phyloP scores from a whole-genome alignment of 1,140 invertebrate genomes.

The Zaprionus vittiger region DNA sequence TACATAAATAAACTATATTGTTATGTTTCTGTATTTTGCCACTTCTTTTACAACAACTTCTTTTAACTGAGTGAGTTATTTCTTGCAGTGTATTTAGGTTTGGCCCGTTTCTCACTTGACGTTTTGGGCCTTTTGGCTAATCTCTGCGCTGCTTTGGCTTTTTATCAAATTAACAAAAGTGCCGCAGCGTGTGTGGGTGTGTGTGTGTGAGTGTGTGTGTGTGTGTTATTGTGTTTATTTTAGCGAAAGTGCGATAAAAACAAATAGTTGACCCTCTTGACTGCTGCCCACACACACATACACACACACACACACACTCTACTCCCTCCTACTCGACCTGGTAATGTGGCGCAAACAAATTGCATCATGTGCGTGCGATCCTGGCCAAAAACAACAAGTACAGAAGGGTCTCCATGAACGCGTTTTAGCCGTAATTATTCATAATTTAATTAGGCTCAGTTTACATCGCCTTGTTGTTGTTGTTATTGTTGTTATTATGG shows the following conservation, averaged over 20 bases:
- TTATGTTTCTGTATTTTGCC: background rate
- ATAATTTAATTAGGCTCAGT: constrained; percentile 84
- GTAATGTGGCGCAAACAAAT: constrained; percentile 76
- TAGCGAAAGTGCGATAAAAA: constrained; percentile 83
- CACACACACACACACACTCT: background rate
- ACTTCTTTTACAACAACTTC: background rate
- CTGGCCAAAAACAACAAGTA: constrained; percentile 38
- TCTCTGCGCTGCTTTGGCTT: constrained; percentile 73
- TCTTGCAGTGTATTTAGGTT: constrained; percentile 41
- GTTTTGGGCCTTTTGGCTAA: constrained; percentile 63
- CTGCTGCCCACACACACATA: constrained; percentile 21
- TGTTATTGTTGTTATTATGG: constrained; percentile 35
- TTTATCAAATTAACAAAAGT: constrained; percentile 84
- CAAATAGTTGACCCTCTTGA: constrained; percentile 66
- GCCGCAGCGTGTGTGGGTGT: constrained; percentile 33
- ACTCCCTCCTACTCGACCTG: background rate
- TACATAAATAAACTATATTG: too few relatives aligned
- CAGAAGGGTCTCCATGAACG: background rate
- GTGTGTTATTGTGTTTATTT: constrained; percentile 67
- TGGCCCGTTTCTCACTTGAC: constrained; percentile 19
- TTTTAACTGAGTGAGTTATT: background rate
- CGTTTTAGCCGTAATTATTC: constrained; percentile 75
- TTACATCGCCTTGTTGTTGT: constrained; percentile 66
- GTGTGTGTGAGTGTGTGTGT: constrained; percentile 15
- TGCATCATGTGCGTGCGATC: constrained; percentile 80